A percentile compares a stretch with the other conserved stretches of the same genome.
Conservation (phyloP, 2,113 vertebrate genomes). For the Poeciliopsis occidentalis region DNA sequence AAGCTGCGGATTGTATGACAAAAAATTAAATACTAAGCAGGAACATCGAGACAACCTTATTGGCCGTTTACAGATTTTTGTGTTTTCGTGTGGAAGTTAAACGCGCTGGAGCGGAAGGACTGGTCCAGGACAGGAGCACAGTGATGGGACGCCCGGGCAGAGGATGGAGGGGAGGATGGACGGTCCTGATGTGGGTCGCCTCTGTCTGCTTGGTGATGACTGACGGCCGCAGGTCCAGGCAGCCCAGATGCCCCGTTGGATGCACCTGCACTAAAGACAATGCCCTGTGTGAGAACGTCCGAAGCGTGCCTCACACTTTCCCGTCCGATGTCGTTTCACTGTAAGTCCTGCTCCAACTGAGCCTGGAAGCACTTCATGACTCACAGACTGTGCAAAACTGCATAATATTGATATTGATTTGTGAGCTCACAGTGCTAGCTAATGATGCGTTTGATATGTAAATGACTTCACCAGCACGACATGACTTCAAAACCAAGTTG, state of each 20-base stretch:
- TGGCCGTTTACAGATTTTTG: slow-evolving; percentile 3
- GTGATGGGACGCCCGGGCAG: slow-evolving; percentile 87
- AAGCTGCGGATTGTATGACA: slow-evolving; percentile 36
- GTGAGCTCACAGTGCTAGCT: neutral
- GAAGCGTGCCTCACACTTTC: slow-evolving; percentile 92
- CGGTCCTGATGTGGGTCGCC: slow-evolving; percentile 86
- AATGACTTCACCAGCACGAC: too few relatives aligned
- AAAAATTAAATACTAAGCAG: neutral
- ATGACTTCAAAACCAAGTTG: neutral
- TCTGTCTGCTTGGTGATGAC: slow-evolving; percentile 82
- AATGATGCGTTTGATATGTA: too few relatives aligned
- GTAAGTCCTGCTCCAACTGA: slow-evolving; percentile 82
- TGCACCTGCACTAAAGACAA: slow-evolving; percentile 99
- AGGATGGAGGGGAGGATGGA: slow-evolving; percentile 80
- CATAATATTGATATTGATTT: neutral
- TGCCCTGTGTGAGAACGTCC: slow-evolving; percentile 95
- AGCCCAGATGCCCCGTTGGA: slow-evolving; percentile 91
- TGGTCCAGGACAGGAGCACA: slow-evolving; percentile 81
- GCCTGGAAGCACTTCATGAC: too few relatives aligned
- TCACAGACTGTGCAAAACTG: neutral
- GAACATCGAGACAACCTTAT: neutral
- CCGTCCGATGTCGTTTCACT: slow-evolving; percentile 94
- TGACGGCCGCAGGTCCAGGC: slow-evolving; percentile 88
- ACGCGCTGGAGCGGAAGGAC: slow-evolving; percentile 78
- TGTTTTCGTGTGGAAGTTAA: slow-evolving; percentile 47